These are phyloP conservation scores for Rhineura floridana DNA, from an alignment of 2,113 vertebrate genomes.

Conservation along the genomic window DNA sequence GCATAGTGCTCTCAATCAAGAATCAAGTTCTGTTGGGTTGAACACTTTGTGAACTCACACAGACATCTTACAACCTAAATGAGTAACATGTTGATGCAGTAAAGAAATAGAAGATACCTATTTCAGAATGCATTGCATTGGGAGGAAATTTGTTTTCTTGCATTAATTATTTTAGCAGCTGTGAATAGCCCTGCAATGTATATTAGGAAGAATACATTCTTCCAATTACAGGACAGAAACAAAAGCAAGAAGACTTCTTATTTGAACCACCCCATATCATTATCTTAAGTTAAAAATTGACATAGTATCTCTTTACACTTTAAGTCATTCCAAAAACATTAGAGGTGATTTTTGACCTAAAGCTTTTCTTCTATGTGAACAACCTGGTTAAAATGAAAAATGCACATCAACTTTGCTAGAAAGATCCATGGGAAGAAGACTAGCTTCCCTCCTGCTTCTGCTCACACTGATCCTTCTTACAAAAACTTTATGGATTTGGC, in stretches of 20 bases:
- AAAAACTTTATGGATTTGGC: neutral
- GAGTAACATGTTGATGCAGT: neutral
- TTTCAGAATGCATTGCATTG: neutral
- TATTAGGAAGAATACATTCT: neutral
- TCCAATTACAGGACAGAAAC: neutral
- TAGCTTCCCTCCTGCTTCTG: neutral
- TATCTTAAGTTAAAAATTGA: no score
- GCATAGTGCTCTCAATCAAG: neutral
- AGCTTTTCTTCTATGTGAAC: neutral
- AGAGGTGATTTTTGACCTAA: no score
- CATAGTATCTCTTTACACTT: no score
- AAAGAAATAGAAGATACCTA: neutral
- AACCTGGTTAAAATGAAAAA: neutral
- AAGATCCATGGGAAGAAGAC: neutral
- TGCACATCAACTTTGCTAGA: neutral
- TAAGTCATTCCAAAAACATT: no score
- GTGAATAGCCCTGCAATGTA: neutral
- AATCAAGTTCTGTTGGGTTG: neutral
- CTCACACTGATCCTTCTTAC: neutral
- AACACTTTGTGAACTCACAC: neutral
- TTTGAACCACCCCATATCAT: neutral
- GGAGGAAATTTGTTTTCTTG: neutral
- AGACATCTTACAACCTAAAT: neutral
- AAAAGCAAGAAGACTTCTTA: neutral
- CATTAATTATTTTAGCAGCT: neutral